Evolutionary conservation across 2,888 invertebrate genomes (phyloP), one percentile per base, ranked within the genome.

Genomic region (Trichogramma dendrolimi): DNA sequence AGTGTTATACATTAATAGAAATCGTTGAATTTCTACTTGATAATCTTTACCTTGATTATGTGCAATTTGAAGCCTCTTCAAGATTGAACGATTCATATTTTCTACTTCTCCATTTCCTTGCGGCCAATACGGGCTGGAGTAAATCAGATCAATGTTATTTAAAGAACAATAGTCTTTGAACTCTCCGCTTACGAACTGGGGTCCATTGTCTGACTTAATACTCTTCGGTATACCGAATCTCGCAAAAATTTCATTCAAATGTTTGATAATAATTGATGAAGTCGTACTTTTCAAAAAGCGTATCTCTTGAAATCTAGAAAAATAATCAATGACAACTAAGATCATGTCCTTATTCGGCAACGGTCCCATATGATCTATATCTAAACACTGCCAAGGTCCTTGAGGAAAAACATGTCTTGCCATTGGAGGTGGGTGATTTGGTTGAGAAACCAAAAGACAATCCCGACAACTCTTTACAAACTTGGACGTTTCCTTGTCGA

Each of bases 301-400:
- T 7, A 65, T 51, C 56, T 67, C 66, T 8, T 61, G 63, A 39
- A 41, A 70, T 58, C 68, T 60, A 55, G 67, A 66, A 43, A 69
- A 68, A 39, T 69, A 70, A 46, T 70, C 67, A 14, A 70, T 55
- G 4, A 67, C 47, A 8, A 66, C 62, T 5, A 69, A 62, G 1
- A 69, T n/a, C 40, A 65, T 60, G 1, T 52, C 66, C 14, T 43
- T 60, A 2, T 58, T 55, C 5, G 67, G 68, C 6, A 68, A 52
- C 5, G 69, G 69, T 7, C 67, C 67, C 10, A 69, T 4, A 5
- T 67, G 58, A 58, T 69, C 69, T 50, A 68, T 62, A 0, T 64
- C 65, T 1, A 70, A 8, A 52, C 42, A 8, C n/a, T 46, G 46
- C 62, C 64, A 64, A 4, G 64, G 61, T 27, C 41, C 54, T n/a